Base-by-base conservation (phyloP, 2,888 invertebrate species). In the Zeuzera pyrina region DNA sequence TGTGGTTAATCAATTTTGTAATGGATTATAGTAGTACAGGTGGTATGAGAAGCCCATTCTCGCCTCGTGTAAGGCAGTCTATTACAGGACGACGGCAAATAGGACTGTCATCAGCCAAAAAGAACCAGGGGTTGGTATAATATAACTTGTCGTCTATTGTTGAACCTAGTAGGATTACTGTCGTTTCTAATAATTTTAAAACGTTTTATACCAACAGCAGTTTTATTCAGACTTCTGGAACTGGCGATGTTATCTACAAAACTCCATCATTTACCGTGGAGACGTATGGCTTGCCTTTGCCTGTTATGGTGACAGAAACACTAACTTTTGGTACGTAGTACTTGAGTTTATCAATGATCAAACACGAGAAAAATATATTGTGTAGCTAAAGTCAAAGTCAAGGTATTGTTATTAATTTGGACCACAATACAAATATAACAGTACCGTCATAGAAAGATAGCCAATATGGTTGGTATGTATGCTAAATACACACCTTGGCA, bases 231-330 rank as follows among this genome's bases (percentile, higher is more conserved):
- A 45, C 64, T 11, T 29, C 53, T 7, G 60, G 55, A 13, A 58
- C 64, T 12, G 46, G 89, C 1, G 91, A 93, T 69, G 84, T 94
- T 4, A 87, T 95, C 25, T 88, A 91, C 49, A 91, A 92, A 49
- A 91, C 93, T 0, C 86, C 89, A 12, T 85, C 86, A 45, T 91
- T 91, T 57, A 85, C 88, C 10, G 87, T 94, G 0, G 94, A 95
- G 64, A 89, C 88, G 33, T 95, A 89, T 77, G 95, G 95, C 0
- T 84, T 89, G 15, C 88, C 94, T 1, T 66, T 95, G 26, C 96
- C 96, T 15, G 95, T 96, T 1, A 86, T 93, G 35, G 93, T 97
- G 2, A 95, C 94, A 12, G 96, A 96, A 76, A 93, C 93, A 1
- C 74, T 96, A 13, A 92, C 93, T 26, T 92, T 93, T 71, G 88